These are phyloP conservation scores for Scarus forsteni DNA, from an alignment of 2,797 vertebrate genomes.

Conservation along the genomic window DNA sequence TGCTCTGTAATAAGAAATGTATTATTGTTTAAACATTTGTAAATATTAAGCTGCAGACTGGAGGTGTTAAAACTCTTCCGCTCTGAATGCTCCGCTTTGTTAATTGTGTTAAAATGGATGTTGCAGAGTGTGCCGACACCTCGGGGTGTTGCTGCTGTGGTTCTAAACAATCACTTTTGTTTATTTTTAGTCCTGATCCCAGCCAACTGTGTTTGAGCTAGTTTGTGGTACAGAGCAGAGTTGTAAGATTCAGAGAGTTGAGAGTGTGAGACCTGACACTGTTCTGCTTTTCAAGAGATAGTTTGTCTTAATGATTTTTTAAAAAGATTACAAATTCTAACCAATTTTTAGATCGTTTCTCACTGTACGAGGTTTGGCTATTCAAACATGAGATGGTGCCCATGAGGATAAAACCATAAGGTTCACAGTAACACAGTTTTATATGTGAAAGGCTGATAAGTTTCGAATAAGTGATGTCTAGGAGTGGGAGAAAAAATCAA, in stretches of 20 bases:
- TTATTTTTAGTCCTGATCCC: slow-evolving; percentile 24
- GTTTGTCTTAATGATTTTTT: too few relatives aligned
- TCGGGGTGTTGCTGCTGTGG: slow-evolving; percentile 9
- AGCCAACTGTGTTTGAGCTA: slow-evolving; percentile 2
- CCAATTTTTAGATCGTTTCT: too few relatives aligned
- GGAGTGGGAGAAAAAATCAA: too few relatives aligned
- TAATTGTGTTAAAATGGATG: slow-evolving; percentile 39
- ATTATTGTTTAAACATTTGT: slow-evolving; percentile 1
- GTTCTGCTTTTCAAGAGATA: too few relatives aligned
- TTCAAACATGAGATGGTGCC: too few relatives aligned
- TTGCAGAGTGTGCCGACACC: slow-evolving; percentile 20
- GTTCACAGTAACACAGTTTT: too few relatives aligned
- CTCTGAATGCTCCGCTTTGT: neutral
- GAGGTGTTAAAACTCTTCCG: slow-evolving; percentile 11
- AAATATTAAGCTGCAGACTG: slow-evolving; percentile 32
- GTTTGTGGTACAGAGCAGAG: neutral
- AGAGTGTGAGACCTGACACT: too few relatives aligned
- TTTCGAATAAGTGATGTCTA: too few relatives aligned
- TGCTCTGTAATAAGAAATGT: neutral
- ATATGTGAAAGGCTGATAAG: too few relatives aligned
- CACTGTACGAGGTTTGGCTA: too few relatives aligned
- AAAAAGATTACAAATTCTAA: too few relatives aligned
- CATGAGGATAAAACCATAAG: too few relatives aligned
- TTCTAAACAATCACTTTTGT: slow-evolving; percentile 23
- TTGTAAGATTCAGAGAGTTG: neutral